Evolutionary conservation across 2,113 vertebrate genomes (phyloP), one percentile per base, ranked within the genome.

Genomic region (Myotis brandtii): DNA sequence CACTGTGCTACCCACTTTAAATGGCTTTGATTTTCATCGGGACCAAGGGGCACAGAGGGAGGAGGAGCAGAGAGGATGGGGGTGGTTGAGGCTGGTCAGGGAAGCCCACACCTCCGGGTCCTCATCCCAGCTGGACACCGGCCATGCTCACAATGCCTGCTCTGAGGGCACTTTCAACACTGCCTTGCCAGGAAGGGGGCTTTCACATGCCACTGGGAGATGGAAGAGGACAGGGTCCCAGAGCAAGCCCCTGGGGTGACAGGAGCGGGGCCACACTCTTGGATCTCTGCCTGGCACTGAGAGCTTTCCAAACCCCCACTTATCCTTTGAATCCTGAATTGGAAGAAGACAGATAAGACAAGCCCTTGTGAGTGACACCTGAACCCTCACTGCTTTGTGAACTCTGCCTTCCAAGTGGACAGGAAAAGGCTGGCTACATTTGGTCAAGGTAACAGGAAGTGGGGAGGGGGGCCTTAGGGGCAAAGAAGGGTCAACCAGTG

Each of bases 211-310:
- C 54, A 6, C 77, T 46, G 17, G 13, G 46, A 72, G 32, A 1
- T 10, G 9, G n/a, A 94, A 75, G 59, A 91, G 43, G 34, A 4
- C 40, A 16, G 17, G 37, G 70, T 34, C 34, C 8, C 30, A 54
- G 48, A 73, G 12, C 43, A 17, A 82, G 21, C 30, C 56, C 25
- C 21, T 4, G 5, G 9, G 48, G n/a, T 5, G 34, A 64, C 48
- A 50, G 32, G 21, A 67, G 27, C 46, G 6, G 27, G 14, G 34
- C 5, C 21, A 21, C 30, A 2, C 9, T n/a, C 77, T 70, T 27
- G n/a, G 54, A 18, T 17, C 54, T 27, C 62, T 9, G 2, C 34
- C 2, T 14, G 14, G 48, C 64, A 6, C 6, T 4, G 0, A 2
- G 46, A 32, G 40, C 32, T 43, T 10, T 62, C 25, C n/a, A 34